Conservation (phyloP, 2,888 invertebrate genomes). For the Stenurella melanura region DNA sequence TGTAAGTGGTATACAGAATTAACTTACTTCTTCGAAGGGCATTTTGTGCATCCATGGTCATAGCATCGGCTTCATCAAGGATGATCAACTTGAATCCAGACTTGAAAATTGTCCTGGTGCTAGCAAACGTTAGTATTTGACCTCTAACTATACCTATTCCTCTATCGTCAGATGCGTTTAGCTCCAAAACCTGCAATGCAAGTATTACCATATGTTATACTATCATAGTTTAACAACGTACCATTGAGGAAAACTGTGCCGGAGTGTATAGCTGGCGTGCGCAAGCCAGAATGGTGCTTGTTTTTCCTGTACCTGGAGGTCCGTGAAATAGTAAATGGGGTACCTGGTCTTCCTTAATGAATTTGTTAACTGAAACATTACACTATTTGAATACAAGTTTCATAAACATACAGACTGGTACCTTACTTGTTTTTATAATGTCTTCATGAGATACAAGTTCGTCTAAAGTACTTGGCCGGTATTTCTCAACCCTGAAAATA, state of each 20-base stretch:
- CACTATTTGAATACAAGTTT: neutral
- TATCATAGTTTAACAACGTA: constrained; percentile 67
- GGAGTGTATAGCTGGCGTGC: constrained; percentile 93
- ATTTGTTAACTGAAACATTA: constrained; percentile 81
- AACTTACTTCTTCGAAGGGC: constrained; percentile 91
- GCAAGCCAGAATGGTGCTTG: constrained; percentile 97
- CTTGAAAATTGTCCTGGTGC: constrained; percentile 95
- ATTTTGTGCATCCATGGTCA: constrained; percentile 99
- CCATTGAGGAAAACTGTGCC: constrained; percentile 95
- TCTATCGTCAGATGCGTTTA: constrained; percentile 99
- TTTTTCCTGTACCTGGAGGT: constrained; percentile 98
- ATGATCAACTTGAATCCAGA: constrained; percentile 96
- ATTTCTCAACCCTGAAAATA: constrained; percentile 94
- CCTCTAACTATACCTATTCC: constrained; percentile 97
- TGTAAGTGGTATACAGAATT: neutral
- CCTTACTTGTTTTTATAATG: constrained; percentile 94
- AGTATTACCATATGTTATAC: constrained; percentile 5
- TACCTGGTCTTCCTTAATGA: constrained; percentile 92
- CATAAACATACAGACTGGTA: neutral
- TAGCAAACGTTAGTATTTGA: constrained; percentile 96
- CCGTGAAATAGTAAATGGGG: constrained; percentile 98
- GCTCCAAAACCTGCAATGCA: constrained; percentile 82
- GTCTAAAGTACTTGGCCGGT: constrained; percentile 91
- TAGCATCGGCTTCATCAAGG: constrained; percentile 98
- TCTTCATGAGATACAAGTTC: constrained; percentile 98